These are phyloP conservation scores for Parambassis ranga DNA, from an alignment of 2,797 vertebrate species.

Conservation along the genomic window DNA sequence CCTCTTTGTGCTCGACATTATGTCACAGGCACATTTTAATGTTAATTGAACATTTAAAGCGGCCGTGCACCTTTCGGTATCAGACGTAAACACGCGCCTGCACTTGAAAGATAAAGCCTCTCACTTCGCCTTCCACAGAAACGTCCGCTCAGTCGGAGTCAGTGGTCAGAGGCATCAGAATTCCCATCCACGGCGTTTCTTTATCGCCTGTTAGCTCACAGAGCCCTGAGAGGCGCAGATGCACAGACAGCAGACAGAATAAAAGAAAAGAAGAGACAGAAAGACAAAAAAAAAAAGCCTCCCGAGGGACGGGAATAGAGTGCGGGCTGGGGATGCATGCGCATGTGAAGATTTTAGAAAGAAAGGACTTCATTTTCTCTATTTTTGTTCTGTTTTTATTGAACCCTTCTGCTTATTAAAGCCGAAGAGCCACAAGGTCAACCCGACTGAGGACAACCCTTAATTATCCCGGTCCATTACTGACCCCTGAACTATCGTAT, in stretches of 20 bases:
- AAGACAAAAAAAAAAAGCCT: constrained; percentile 15
- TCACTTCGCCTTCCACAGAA: constrained; percentile 42
- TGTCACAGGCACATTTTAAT: constrained; percentile 72
- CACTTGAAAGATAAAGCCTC: constrained; percentile 69
- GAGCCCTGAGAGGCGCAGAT: constrained; percentile 21
- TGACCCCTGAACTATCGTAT: constrained; percentile 56
- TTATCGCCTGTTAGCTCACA: constrained; percentile 32
- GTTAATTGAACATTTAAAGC: constrained; percentile 74
- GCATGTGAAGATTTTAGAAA: constrained; percentile 26
- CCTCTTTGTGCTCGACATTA: constrained; percentile 64
- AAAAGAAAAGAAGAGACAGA: not conserved
- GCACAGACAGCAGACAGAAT: constrained; percentile 7
- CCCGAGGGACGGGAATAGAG: constrained; percentile 9
- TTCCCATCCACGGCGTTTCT: constrained; percentile 40
- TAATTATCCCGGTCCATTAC: constrained; percentile 61
- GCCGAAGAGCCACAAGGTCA: constrained; percentile 53
- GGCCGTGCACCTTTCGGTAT: constrained; percentile 54
- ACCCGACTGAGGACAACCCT: constrained; percentile 41
- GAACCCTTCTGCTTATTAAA: constrained; percentile 41
- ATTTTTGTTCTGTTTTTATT: constrained; percentile 29
- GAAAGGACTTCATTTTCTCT: constrained; percentile 36
- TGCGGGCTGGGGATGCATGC: not conserved
- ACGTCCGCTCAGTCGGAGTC: constrained; percentile 50
- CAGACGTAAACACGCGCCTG: constrained; percentile 69
- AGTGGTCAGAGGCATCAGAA: constrained; percentile 58